phyloP scores from a whole-genome alignment of 2,797 vertebrate genomes.

The Ceyx erithaca region DNA sequence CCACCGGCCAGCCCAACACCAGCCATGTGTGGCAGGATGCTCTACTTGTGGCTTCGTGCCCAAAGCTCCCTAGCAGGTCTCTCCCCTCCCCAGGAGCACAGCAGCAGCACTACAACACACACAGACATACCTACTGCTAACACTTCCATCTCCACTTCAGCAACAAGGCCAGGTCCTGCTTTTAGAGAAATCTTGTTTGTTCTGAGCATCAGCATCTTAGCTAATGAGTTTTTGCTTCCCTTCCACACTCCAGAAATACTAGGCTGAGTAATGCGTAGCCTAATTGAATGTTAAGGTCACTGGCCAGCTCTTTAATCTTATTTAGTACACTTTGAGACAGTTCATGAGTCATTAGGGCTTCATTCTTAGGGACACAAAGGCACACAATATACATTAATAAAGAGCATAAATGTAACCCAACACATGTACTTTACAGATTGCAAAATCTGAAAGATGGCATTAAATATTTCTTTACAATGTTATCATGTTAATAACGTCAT shows the following conservation, averaged over 20 bases:
- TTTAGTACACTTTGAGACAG: constrained; percentile 45
- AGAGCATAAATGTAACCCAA: neutral
- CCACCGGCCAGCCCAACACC: neutral
- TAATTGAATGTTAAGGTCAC: constrained; percentile 62
- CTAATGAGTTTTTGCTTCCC: constrained; percentile 39
- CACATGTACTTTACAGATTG: neutral
- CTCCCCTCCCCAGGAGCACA: neutral
- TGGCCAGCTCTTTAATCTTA: constrained; percentile 58
- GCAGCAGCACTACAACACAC: neutral
- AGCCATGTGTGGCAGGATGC: neutral
- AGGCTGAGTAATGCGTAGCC: neutral
- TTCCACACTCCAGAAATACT: constrained; percentile 10
- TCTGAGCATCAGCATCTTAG: constrained; percentile 27
- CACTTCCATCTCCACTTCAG: neutral
- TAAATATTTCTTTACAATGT: neutral
- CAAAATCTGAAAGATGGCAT: neutral
- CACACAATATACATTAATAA: neutral
- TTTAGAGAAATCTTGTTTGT: neutral
- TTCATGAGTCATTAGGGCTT: constrained; percentile 39
- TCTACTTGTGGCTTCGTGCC: neutral
- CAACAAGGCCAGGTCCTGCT: neutral
- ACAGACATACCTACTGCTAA: neutral
- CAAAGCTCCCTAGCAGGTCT: neutral
- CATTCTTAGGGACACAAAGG: constrained; percentile 24
- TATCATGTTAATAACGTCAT: neutral